A percentile compares a stretch with the other conserved stretches of the same genome.
Conservation (phyloP, 2,797 vertebrate species). For the Poeciliopsis gracilis region DNA sequence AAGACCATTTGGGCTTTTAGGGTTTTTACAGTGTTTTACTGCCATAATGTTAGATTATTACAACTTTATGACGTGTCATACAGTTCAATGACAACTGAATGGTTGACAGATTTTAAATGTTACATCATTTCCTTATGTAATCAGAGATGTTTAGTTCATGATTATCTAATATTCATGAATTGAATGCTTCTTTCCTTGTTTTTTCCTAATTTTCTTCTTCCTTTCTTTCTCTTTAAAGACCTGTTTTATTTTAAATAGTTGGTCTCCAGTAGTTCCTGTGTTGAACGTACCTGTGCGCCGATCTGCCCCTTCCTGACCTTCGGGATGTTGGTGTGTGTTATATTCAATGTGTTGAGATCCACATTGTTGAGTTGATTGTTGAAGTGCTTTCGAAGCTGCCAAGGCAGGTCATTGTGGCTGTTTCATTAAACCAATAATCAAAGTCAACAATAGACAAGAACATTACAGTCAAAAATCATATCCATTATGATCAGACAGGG, state of each 20-base stretch:
- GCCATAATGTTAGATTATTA: neutral
- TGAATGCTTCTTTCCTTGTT: too few relatives aligned
- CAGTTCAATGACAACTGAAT: neutral
- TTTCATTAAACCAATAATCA: neutral
- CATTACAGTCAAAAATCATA: neutral
- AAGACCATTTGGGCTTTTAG: neutral
- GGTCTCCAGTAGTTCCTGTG: neutral
- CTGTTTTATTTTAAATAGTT: neutral
- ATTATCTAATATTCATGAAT: neutral
- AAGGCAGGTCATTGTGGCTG: slow-evolving; percentile 94
- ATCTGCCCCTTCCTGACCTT: slow-evolving; percentile 86
- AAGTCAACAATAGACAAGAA: neutral
- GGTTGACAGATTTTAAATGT: neutral
- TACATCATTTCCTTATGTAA: neutral
- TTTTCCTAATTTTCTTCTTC: too few relatives aligned
- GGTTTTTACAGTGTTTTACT: neutral
- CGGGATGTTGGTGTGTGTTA: slow-evolving; percentile 91
- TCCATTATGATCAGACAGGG: slow-evolving; percentile 7
- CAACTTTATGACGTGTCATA: neutral
- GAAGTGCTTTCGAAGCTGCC: slow-evolving; percentile 84
- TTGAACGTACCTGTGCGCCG: slow-evolving; percentile 86
- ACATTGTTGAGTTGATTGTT: slow-evolving; percentile 83
- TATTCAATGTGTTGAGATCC: slow-evolving; percentile 76
- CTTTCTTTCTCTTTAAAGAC: neutral
- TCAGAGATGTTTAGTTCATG: neutral